phyloP scores from a whole-genome alignment of 2,797 vertebrate genomes.

The Orestias chungarensis region DNA sequence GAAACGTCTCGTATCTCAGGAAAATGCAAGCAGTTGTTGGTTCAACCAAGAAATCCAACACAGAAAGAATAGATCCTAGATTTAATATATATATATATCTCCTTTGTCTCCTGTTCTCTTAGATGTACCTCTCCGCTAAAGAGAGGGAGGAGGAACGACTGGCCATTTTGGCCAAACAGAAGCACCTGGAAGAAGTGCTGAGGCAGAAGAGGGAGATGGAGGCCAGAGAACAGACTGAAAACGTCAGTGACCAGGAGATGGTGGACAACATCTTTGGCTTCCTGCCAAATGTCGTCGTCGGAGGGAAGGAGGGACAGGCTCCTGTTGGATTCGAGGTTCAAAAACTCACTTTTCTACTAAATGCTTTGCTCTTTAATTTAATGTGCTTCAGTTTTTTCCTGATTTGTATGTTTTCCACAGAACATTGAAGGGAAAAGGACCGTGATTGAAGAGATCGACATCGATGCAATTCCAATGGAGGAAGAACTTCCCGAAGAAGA shows the following conservation, averaged over 20 bases:
- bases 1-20: not conserved
- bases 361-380: not conserved
- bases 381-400: not conserved
- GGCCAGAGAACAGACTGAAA: constrained; percentile 55
- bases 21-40: not conserved
- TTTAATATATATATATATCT: too few species aligned
- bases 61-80: not conserved
- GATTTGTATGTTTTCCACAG: constrained; percentile 62
- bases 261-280: constrained; percentile 94
- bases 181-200: constrained; percentile 76
- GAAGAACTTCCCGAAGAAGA: constrained; percentile 80
- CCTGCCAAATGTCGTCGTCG: constrained; percentile 81
- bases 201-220: constrained; percentile 69
- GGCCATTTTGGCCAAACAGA: constrained; percentile 62
- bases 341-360: not conserved
- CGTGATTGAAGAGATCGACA: constrained; percentile 85
- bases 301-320: constrained; percentile 85
- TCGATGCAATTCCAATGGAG: constrained; percentile 84
- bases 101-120: constrained; percentile 26
- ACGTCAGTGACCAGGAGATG: constrained; percentile 86
- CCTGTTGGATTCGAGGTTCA: constrained; percentile 85
- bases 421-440: constrained; percentile 78
- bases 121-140: constrained; percentile 76
- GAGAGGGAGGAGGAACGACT: constrained; percentile 69
- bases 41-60: not conserved